phyloP scores from a whole-genome alignment of 2,888 invertebrate species.

The Drosophila mercatorum region DNA sequence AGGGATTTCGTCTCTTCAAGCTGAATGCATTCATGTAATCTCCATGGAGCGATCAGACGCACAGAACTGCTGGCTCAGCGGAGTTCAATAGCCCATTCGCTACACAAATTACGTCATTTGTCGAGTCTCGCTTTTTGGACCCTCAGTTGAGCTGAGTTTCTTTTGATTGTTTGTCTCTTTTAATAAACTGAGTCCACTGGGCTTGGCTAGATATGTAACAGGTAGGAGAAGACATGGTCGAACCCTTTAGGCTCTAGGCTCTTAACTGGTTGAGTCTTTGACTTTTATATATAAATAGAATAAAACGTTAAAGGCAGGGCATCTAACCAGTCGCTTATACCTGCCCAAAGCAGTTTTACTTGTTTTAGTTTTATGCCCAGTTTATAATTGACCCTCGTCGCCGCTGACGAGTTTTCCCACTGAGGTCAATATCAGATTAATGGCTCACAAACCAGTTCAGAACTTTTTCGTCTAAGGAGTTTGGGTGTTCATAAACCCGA shows the following conservation, averaged over 20 bases:
- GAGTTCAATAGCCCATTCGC: constrained; percentile 59
- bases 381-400: constrained; percentile 33
- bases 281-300: background rate
- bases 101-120: constrained; percentile 63
- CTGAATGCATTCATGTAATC: constrained; percentile 37
- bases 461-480: constrained; percentile 23
- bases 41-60: constrained; percentile 13
- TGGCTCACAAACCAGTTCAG: constrained; percentile 34
- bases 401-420: constrained; percentile 13
- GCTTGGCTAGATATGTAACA: background rate
- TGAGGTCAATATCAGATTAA: constrained; percentile 42
- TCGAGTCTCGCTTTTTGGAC: constrained; percentile 9
- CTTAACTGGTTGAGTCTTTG: background rate
- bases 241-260: background rate
- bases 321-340: background rate
- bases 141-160: constrained; percentile 7
- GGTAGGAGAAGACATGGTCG: background rate
- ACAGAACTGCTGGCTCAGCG: background rate
- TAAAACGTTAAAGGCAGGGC: background rate
- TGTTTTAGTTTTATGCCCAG: constrained; percentile 3
- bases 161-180: background rate
- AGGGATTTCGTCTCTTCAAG: constrained; percentile 21
- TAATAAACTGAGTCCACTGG: background rate
- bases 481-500: constrained; percentile 14
- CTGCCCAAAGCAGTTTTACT: background rate